These are phyloP conservation scores for Periphyllus acericola DNA, from an alignment of 2,888 invertebrate genomes.

Conservation along the genomic window DNA sequence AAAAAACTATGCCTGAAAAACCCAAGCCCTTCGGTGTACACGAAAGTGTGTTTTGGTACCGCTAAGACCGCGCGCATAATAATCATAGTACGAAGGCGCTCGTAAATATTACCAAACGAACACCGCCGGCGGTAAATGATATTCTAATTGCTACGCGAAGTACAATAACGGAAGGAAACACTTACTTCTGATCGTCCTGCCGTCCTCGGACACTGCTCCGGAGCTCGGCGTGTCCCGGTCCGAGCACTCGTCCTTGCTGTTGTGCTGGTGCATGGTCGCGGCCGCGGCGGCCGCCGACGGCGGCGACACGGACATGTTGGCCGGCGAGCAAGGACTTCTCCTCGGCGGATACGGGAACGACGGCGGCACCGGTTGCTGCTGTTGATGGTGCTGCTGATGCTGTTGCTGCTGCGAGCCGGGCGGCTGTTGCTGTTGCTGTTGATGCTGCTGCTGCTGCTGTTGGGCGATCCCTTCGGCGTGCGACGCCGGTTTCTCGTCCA, in stretches of 20 bases:
- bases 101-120: not conserved
- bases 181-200: conserved; percentile 73
- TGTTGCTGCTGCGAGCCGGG: conserved; percentile 4
- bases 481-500: conserved; percentile 67
- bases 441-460: conserved; percentile 27
- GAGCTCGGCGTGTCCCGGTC: conserved; percentile 68
- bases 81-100: no score
- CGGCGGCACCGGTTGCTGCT: not conserved
- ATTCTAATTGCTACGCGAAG: not conserved
- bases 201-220: conserved; percentile 67
- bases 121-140: not conserved
- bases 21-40: no score
- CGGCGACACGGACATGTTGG: conserved; percentile 72
- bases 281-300: conserved; percentile 69
- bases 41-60: no score
- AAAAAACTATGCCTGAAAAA: no score
- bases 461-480: conserved; percentile 29
- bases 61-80: no score
- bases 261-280: conserved; percentile 68
- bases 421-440: conserved; percentile 13
- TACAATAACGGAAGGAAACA: conserved; percentile 64
- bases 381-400: conserved; percentile 9
- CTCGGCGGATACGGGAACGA: conserved; percentile 42
- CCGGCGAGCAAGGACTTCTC: conserved; percentile 69
- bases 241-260: conserved; percentile 72